phyloP scores from a whole-genome alignment of 2,113 vertebrate species.

The Dermatemys mawii region DNA sequence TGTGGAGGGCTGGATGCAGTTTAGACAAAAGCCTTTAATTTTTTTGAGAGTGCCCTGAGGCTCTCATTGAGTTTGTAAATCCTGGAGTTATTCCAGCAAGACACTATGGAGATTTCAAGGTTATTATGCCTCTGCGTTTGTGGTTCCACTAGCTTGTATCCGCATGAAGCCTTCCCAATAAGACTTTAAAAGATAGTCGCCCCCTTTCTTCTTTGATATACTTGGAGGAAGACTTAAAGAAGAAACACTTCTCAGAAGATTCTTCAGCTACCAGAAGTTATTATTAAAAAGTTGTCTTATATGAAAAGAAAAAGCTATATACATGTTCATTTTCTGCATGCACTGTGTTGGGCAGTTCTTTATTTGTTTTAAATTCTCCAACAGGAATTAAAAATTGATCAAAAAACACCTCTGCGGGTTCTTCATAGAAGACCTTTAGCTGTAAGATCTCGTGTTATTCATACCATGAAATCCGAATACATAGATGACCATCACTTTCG shows the following conservation, averaged over 20 bases:
- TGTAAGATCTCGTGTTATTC: conserved; percentile 86
- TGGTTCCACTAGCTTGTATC: conserved; percentile 48
- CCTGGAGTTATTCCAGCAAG: conserved; percentile 69
- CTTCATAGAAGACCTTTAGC: conserved; percentile 92
- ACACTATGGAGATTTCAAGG: conserved; percentile 66
- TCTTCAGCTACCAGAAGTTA: neutral
- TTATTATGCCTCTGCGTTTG: conserved; percentile 59
- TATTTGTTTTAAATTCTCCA: neutral
- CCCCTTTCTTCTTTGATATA: neutral
- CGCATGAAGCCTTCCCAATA: neutral
- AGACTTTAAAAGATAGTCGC: neutral
- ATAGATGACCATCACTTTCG: conserved; percentile 91
- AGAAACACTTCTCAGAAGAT: neutral
- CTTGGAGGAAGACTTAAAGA: neutral
- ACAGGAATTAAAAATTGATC: conserved; percentile 91
- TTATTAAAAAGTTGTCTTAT: neutral
- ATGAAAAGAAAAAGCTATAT: neutral
- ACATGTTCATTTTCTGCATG: accelerated
- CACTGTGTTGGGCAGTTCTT: neutral
- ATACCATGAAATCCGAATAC: conserved; percentile 86
- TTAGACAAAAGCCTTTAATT: conserved; percentile 42
- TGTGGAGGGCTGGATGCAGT: conserved; percentile 30
- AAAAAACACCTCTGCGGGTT: conserved; percentile 96
- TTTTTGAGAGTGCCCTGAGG: conserved; percentile 35
- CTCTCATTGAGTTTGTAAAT: conserved; percentile 38